A percentile compares a stretch with the other conserved stretches of the same genome.
Conservation (phyloP, 2,888 invertebrate genomes). For the Phalangium opilio region DNA sequence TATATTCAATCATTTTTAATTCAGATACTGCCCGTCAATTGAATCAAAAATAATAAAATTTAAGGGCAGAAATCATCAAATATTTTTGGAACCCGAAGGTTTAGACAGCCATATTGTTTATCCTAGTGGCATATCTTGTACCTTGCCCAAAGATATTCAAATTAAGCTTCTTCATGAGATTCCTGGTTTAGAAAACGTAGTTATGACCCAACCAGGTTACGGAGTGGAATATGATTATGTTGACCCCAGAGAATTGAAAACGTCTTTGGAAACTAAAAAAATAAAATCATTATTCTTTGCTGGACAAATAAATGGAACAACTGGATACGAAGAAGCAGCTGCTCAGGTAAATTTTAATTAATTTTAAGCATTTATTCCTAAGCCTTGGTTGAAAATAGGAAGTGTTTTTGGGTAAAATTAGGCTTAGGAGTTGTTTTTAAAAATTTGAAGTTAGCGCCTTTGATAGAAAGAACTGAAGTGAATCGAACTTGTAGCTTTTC, state of each 20-base stretch:
- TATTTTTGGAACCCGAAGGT: constrained; percentile 79
- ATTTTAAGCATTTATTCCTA: too few relatives aligned
- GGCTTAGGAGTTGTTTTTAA: too few relatives aligned
- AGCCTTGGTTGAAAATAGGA: too few relatives aligned
- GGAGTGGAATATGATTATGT: constrained; percentile 79
- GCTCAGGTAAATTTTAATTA: constrained; percentile 41
- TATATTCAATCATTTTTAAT: constrained; percentile 3
- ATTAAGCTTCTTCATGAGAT: constrained; percentile 45
- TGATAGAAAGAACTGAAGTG: too few relatives aligned
- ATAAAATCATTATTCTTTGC: constrained; percentile 60
- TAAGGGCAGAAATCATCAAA: constrained; percentile 46
- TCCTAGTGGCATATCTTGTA: constrained; percentile 72
- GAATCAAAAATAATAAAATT: constrained; percentile 68
- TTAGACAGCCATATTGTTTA: constrained; percentile 57
- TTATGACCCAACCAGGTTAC: constrained; percentile 49
- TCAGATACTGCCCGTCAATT: constrained; percentile 65
- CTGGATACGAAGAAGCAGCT: constrained; percentile 84
- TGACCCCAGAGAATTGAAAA: constrained; percentile 61
- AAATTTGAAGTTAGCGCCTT: too few relatives aligned
- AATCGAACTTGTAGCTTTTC: too few relatives aligned
- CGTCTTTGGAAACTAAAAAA: constrained; percentile 54
- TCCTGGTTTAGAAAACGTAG: constrained; percentile 56
- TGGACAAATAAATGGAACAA: constrained; percentile 83
- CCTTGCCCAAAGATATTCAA: constrained; percentile 61
- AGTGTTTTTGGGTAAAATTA: too few relatives aligned